phyloP scores from a whole-genome alignment of 2,797 vertebrate species.

The Sitta carolinensis region DNA sequence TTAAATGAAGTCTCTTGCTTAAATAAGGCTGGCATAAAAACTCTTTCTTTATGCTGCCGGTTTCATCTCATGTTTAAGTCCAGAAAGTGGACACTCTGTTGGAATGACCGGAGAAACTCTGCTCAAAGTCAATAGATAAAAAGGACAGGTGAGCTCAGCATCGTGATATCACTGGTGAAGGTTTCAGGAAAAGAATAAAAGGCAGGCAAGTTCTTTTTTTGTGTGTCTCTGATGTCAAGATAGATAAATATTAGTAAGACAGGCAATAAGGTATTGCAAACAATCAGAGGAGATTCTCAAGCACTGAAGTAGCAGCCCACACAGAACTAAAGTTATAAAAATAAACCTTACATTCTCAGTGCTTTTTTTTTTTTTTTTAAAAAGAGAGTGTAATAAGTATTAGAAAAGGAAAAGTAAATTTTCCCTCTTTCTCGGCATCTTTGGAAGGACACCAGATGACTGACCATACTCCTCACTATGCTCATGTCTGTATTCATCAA shows the following conservation, averaged over 20 bases:
- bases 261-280: not conserved
- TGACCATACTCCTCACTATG: not conserved
- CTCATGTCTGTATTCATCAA: not conserved
- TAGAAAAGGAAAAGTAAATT: not conserved
- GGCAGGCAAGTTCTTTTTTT: not conserved
- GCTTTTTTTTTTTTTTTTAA: no score
- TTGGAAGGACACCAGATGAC: not conserved
- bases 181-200: not conserved
- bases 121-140: not conserved
- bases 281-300: not conserved
- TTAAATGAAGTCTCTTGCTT: conserved; percentile 42
- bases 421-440: not conserved
- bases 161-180: not conserved
- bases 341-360: not conserved
- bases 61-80: not conserved
- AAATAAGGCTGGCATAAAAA: conserved; percentile 19
- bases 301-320: not conserved
- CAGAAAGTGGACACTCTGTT: not conserved
- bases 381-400: not conserved
- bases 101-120: not conserved
- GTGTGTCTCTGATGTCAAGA: not conserved
- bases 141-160: not conserved
- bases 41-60: not conserved
- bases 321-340: not conserved
- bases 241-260: not conserved